phyloP scores from a whole-genome alignment of 2,888 invertebrate genomes.

The Ischnura elegans region DNA sequence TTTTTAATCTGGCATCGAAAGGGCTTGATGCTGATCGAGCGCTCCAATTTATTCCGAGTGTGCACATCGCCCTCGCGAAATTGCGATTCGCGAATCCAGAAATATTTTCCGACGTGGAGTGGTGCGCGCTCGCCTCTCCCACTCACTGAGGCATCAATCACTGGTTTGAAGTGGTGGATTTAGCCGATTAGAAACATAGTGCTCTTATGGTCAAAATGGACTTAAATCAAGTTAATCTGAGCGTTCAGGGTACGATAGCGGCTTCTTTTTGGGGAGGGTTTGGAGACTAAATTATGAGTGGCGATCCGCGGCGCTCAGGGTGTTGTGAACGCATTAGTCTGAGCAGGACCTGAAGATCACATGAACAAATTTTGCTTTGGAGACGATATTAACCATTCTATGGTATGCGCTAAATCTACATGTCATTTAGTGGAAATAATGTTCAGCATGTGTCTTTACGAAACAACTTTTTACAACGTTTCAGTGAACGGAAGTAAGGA shows the following conservation, averaged over 20 bases:
- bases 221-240: neutral
- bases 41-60: neutral
- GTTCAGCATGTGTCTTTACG: no score
- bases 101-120: neutral
- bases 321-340: neutral
- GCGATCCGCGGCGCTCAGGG: neutral
- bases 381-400: neutral
- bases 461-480: no score
- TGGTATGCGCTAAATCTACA: neutral
- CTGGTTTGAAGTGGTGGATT: slow-evolving; percentile 9
- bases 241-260: neutral
- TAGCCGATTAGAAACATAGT: neutral
- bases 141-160: neutral
- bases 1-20: neutral
- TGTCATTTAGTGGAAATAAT: no score
- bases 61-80: neutral
- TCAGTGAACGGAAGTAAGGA: no score
- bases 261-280: neutral
- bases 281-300: neutral
- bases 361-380: neutral
- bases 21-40: neutral
- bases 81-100: neutral
- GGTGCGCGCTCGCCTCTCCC: neutral
- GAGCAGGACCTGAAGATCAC: neutral
- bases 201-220: neutral